A percentile compares a stretch with the other conserved stretches of the same genome.
These are phyloP conservation scores for Hololepta plana DNA, from an alignment of 2,888 invertebrate genomes.

Conservation along the genomic window DNA sequence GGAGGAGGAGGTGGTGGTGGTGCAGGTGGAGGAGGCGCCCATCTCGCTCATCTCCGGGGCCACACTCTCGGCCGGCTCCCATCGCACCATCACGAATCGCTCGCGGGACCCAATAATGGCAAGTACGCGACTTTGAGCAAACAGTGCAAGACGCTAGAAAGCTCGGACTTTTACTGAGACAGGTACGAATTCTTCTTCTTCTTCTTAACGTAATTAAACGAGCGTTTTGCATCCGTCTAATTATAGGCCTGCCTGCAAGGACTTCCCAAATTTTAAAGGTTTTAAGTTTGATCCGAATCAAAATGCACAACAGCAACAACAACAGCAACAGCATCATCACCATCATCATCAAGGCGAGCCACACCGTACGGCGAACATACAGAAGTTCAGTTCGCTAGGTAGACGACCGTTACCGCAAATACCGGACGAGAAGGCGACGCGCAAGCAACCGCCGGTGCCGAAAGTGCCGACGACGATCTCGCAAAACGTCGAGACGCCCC, in stretches of 20 bases:
- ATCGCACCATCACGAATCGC: constrained; percentile 34
- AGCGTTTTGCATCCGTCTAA: no score
- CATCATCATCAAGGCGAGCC: constrained; percentile 3
- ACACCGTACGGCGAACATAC: constrained; percentile 26
- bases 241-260: constrained; percentile 33
- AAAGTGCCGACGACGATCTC: constrained; percentile 24
- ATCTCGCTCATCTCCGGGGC: constrained; percentile 38
- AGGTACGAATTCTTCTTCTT: constrained; percentile 30
- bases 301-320: constrained; percentile 28
- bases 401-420: constrained; percentile 27
- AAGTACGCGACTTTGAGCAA: constrained; percentile 92
- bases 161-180: constrained; percentile 90
- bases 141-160: constrained; percentile 88
- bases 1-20: no score
- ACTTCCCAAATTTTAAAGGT: constrained; percentile 31
- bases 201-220: no score
- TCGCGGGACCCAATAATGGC: constrained; percentile 54
- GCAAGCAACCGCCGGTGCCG: constrained; percentile 23
- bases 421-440: constrained; percentile 26
- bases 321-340: constrained; percentile 10
- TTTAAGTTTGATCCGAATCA: constrained; percentile 34
- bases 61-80: constrained; percentile 50
- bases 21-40: constrained; percentile 20
- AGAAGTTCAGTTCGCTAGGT: constrained; percentile 27
- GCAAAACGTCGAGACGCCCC: constrained; percentile 21